phyloP scores from a whole-genome alignment of 2,113 vertebrate species.

The Marmota monax region DNA sequence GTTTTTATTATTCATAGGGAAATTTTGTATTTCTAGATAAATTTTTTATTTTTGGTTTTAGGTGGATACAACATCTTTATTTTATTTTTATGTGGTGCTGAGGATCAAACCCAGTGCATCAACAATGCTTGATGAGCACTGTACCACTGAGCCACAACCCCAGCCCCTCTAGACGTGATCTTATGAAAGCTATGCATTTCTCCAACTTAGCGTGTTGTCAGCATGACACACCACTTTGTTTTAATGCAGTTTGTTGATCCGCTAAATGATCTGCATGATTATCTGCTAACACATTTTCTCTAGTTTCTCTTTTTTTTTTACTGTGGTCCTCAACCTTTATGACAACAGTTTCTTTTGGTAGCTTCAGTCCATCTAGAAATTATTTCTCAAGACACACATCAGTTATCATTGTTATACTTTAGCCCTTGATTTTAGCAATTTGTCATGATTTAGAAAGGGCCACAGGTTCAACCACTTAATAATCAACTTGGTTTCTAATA shows the following conservation, averaged over 20 bases:
- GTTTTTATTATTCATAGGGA: constrained; percentile 31
- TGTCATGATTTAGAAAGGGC: neutral
- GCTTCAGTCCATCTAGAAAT: neutral
- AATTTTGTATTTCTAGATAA: constrained; percentile 18
- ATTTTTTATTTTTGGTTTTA: neutral
- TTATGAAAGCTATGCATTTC: constrained; percentile 13
- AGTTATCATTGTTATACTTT: neutral
- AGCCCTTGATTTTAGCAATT: neutral
- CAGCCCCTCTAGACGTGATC: neutral
- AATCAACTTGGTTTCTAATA: constrained; percentile 13
- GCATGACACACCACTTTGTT: neutral
- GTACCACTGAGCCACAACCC: no score
- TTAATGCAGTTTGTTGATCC: neutral
- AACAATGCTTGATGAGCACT: no score
- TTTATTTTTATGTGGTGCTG: no score
- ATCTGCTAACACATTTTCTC: neutral
- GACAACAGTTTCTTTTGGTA: neutral
- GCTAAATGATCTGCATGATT: neutral
- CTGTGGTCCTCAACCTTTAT: neutral
- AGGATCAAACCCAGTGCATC: no score
- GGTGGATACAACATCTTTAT: no score
- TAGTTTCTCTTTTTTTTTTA: neutral
- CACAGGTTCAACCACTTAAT: neutral
- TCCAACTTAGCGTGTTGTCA: neutral
- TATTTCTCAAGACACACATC: neutral